These are phyloP conservation scores for Burhinus oedicnemus DNA, from an alignment of 2,113 vertebrate genomes.

Conservation along the genomic window DNA sequence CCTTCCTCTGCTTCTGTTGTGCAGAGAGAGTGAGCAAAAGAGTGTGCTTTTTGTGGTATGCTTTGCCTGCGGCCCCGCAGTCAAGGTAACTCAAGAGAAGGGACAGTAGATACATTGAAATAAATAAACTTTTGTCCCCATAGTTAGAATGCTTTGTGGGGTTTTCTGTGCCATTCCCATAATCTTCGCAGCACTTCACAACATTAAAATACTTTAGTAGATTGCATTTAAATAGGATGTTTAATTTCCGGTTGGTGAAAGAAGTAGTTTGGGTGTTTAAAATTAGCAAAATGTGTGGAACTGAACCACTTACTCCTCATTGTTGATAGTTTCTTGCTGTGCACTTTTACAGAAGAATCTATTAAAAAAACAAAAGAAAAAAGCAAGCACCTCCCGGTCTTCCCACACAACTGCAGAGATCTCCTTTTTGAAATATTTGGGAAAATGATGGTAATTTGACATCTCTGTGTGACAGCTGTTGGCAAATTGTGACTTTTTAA, in stretches of 20 bases:
- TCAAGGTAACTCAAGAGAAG: not conserved
- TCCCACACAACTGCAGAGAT: conserved; percentile 12
- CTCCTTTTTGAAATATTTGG: conserved; percentile 4
- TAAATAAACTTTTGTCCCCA: not conserved
- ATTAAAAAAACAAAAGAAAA: not conserved
- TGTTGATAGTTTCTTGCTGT: conserved; percentile 22
- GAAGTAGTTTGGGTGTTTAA: not conserved
- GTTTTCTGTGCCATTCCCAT: not conserved
- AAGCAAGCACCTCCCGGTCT: not conserved
- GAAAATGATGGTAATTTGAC: conserved; percentile 43
- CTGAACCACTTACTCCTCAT: not conserved
- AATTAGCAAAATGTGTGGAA: conserved; percentile 5
- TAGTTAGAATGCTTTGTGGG: not conserved
- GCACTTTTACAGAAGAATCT: not conserved
- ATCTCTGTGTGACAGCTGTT: conserved; percentile 48
- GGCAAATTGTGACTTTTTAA: conserved; percentile 40
- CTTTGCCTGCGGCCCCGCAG: not conserved
- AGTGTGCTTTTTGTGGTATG: not conserved
- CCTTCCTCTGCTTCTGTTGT: not conserved
- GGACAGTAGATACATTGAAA: not conserved
- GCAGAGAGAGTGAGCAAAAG: not conserved
- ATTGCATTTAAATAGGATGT: not conserved
- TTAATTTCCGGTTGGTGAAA: not conserved
- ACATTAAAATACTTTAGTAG: not conserved
- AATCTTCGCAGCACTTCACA: not conserved